These are phyloP conservation scores for Tetheella fluctuosa DNA, from an alignment of 2,888 invertebrate genomes.

Conservation along the genomic window DNA sequence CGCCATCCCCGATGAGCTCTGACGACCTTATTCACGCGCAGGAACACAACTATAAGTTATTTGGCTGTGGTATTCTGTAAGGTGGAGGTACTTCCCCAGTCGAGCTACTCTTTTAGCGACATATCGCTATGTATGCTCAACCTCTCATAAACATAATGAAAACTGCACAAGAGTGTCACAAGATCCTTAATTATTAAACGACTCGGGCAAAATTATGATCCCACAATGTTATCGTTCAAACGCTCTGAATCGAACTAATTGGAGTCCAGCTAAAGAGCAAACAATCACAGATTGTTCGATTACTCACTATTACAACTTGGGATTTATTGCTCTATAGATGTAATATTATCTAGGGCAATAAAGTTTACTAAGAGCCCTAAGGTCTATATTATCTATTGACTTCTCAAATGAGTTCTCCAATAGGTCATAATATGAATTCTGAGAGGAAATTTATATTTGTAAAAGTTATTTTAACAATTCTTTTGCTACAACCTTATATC, in stretches of 20 bases:
- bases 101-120: no score
- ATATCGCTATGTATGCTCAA: no score
- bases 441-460: background rate
- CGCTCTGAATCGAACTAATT: background rate
- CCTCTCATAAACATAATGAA: no score
- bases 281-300: constrained; percentile 6
- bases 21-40: no score
- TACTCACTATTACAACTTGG: background rate
- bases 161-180: no score
- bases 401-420: background rate
- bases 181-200: no score
- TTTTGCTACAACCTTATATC: no score
- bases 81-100: no score
- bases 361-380: constrained; percentile 7
- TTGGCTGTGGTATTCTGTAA: no score
- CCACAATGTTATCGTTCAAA: constrained; percentile 1
- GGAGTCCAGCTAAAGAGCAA: constrained; percentile 1
- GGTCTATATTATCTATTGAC: background rate
- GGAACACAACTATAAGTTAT: no score
- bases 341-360: background rate
- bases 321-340: constrained; percentile 1
- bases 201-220: background rate
- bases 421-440: background rate
- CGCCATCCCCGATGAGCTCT: no score
- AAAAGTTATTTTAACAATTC: background rate